phyloP scores from a whole-genome alignment of 1,140 invertebrate genomes.

The Antheraea pernyi region DNA sequence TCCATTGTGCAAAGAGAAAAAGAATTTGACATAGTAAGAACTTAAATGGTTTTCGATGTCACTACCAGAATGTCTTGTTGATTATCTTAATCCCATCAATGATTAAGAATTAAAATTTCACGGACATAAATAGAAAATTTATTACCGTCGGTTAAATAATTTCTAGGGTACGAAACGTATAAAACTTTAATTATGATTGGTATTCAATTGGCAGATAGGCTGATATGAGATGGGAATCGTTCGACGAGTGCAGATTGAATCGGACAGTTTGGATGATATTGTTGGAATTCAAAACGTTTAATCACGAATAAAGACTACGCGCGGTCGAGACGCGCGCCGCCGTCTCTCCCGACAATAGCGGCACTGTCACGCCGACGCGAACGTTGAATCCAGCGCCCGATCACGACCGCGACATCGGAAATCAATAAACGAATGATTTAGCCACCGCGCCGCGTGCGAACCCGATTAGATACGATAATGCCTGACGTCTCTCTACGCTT shows the following conservation, averaged over 20 bases:
- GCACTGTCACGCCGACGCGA: constrained; percentile 71
- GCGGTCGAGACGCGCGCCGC: constrained; percentile 39
- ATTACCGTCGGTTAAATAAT: not conserved
- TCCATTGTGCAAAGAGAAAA: not conserved
- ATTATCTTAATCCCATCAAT: constrained; percentile 6
- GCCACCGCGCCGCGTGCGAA: constrained; percentile 76
- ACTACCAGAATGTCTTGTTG: constrained; percentile 3
- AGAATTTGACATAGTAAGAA: constrained; percentile 1
- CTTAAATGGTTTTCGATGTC: not conserved
- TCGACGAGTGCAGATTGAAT: constrained; percentile 62
- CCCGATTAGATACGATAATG: constrained; percentile 75
- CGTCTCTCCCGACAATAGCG: constrained; percentile 60
- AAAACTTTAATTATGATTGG: constrained; percentile 28
- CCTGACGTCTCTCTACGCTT: constrained; percentile 47
- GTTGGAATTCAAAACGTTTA: constrained; percentile 76
- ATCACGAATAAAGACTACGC: constrained; percentile 66
- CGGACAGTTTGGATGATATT: constrained; percentile 65
- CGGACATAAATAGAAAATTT: not conserved
- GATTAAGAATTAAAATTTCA: constrained; percentile 8
- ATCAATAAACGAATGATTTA: constrained; percentile 78
- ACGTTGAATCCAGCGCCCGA: constrained; percentile 59
- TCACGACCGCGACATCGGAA: constrained; percentile 77
- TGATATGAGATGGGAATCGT: constrained; percentile 49
- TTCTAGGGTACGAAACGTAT: not conserved
- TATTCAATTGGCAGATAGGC: constrained; percentile 18